phyloP scores from a whole-genome alignment of 2,888 invertebrate species.

The Xestia xanthographa region DNA sequence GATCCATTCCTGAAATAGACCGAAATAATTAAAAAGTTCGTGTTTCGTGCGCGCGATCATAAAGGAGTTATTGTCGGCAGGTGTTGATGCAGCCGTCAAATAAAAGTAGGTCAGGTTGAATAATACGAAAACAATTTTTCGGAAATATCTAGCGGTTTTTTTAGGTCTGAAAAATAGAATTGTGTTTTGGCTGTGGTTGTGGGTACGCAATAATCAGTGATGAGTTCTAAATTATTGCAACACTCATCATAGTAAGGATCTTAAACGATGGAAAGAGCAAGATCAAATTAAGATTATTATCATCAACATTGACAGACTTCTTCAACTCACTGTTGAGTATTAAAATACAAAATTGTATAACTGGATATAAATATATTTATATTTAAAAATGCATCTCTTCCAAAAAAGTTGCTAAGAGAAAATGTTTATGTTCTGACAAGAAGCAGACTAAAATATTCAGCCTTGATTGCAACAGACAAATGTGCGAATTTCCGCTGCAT shows the following conservation, averaged over 20 bases:
- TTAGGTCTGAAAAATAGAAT: not conserved
- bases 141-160: not conserved
- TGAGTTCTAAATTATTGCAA: not conserved
- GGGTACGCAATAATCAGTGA: not conserved
- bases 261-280: not conserved
- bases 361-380: too few species aligned
- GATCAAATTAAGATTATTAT: not conserved
- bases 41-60: conserved; percentile 52
- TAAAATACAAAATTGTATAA: too few species aligned
- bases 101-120: conserved; percentile 17
- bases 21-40: conserved; percentile 65
- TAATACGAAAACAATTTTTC: conserved; percentile 2
- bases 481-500: conserved; percentile 1
- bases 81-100: conserved; percentile 36
- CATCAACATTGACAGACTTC: too few species aligned
- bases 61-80: conserved; percentile 54
- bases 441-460: conserved; percentile 14
- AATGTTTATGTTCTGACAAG: conserved; percentile 3
- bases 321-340: too few species aligned
- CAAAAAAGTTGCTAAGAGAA: not conserved
- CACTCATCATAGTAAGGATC: not conserved
- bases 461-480: conserved; percentile 18
- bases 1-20: conserved; percentile 59
- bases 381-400: not conserved
- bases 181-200: not conserved